Base-by-base conservation (phyloP, 2,888 invertebrate species). In the Strigamia transsilvanica region DNA sequence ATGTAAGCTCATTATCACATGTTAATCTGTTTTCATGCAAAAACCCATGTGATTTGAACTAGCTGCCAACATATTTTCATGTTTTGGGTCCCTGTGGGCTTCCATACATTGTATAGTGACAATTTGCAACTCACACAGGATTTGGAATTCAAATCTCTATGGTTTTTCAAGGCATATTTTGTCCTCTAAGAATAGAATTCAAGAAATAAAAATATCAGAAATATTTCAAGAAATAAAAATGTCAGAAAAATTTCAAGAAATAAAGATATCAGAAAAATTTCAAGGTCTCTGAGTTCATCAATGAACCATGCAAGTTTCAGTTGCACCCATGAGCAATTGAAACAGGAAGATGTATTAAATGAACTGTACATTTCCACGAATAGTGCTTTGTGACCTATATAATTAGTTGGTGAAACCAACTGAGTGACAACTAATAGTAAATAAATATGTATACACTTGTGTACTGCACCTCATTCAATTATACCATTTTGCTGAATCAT, bases 181-280 rank as follows among this genome's bases (percentile, higher is more conserved):
- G 2, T 56, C 21, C 2, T 56, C 56, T 18, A 56, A 9, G n/a
- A 56, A 56, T 56, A 56, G 56, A 56, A 56, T 56, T 18, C n/a
- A 56, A 56, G 56, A 56, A 56, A 56, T 56, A 56, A 56, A 56
- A 56, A 56, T 56, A 56, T 56, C 56, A 38, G n/a, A 56, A 56
- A 56, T 21, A 56, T 56, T 18, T 21, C 21, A 2, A 56, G 56
- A 56, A n/a, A n/a, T n/a, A n/a, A n/a, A n/a, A n/a, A n/a, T n/a
- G n/a, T n/a, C 56, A 3, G n/a, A 56, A 56, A 56, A 56, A 56
- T 56, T 18, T 21, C 21, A 2, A 56, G 56, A 56, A n/a, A n/a
- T n/a, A n/a, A n/a, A n/a, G n/a, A n/a, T n/a, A n/a, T n/a, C 56
- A 3, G 18, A 9, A 9, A 56, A 18, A 56, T 46, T 56, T 56